Conservation (phyloP, 1,140 invertebrate genomes). For the Heliconius melpomene region DNA sequence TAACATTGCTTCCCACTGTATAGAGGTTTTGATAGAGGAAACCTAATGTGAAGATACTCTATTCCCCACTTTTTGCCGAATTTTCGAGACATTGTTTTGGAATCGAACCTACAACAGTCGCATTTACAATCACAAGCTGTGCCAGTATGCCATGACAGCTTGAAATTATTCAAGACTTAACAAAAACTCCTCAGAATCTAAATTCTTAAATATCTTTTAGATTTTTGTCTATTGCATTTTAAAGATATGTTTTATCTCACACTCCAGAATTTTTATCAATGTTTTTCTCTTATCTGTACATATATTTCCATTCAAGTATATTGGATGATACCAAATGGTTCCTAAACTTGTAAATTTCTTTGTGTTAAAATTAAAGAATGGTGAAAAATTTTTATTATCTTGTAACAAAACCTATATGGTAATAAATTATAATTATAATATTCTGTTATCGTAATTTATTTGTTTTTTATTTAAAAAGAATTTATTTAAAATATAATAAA, state of each 20-base stretch:
- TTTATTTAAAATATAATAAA: too few species aligned
- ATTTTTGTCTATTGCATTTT: slow-evolving; percentile 2
- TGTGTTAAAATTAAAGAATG: slow-evolving; percentile 43
- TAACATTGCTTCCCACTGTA: too few species aligned
- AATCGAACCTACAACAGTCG: too few species aligned
- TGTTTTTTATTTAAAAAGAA: background rate
- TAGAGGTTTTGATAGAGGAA: too few species aligned
- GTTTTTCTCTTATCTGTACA: background rate
- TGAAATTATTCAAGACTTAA: too few species aligned
- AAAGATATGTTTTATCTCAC: background rate
- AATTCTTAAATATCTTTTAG: background rate
- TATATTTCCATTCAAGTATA: background rate
- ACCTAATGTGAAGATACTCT: too few species aligned
- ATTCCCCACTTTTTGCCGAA: too few species aligned
- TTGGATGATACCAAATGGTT: slow-evolving; percentile 13
- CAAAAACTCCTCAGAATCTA: too few species aligned
- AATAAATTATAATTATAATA: slow-evolving; percentile 26
- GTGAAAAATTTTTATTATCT: slow-evolving; percentile 65
- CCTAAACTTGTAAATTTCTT: slow-evolving; percentile 9
- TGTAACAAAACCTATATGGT: slow-evolving; percentile 72
- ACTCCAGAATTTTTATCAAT: background rate
- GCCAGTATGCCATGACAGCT: too few species aligned
- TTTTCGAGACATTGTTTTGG: too few species aligned
- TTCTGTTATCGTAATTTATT: background rate
- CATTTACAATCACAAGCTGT: too few species aligned